These are phyloP conservation scores for Brachyopa scutellaris DNA, from an alignment of 2,888 invertebrate species.

Conservation along the genomic window DNA sequence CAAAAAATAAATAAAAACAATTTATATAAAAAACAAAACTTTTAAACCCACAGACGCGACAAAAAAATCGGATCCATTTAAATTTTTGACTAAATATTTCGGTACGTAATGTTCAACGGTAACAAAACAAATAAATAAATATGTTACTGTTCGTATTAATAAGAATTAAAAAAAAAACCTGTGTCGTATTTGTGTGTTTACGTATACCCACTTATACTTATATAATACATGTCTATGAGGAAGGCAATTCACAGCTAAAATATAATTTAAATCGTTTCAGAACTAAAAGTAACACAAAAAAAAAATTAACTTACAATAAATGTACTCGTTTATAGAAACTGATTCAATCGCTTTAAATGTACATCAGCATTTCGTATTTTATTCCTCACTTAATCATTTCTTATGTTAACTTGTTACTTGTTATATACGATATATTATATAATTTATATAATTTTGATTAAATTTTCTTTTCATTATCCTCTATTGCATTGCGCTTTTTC, in stretches of 20 bases:
- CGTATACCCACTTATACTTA: slow-evolving; percentile 59
- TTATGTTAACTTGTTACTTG: slow-evolving; percentile 10
- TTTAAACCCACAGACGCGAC: slow-evolving; percentile 76
- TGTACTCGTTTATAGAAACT: slow-evolving; percentile 25
- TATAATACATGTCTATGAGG: slow-evolving; percentile 60
- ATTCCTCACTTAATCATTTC: slow-evolving; percentile 5
- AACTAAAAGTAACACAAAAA: slow-evolving; percentile 15
- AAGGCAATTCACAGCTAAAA: slow-evolving; percentile 34
- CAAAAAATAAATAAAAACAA: slow-evolving; percentile 15
- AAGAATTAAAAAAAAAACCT: slow-evolving; percentile 38
- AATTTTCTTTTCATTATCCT: slow-evolving; percentile 27
- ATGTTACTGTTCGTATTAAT: slow-evolving; percentile 35
- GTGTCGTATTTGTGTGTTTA: slow-evolving; percentile 68
- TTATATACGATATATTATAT: background rate
- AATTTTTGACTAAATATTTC: slow-evolving; percentile 76
- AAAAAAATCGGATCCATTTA: slow-evolving; percentile 77
- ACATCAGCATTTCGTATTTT: slow-evolving; percentile 17
- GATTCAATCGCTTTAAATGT: slow-evolving; percentile 44
- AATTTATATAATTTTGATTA: slow-evolving; percentile 5
- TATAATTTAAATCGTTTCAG: slow-evolving; percentile 3
- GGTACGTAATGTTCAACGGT: slow-evolving; percentile 74
- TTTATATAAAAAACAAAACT: slow-evolving; percentile 12
- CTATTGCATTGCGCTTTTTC: slow-evolving; percentile 67
- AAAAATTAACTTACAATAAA: background rate
- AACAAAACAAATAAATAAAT: slow-evolving; percentile 3